Conservation (phyloP, 1,140 invertebrate species). For the Caligus rogercresseyi region DNA sequence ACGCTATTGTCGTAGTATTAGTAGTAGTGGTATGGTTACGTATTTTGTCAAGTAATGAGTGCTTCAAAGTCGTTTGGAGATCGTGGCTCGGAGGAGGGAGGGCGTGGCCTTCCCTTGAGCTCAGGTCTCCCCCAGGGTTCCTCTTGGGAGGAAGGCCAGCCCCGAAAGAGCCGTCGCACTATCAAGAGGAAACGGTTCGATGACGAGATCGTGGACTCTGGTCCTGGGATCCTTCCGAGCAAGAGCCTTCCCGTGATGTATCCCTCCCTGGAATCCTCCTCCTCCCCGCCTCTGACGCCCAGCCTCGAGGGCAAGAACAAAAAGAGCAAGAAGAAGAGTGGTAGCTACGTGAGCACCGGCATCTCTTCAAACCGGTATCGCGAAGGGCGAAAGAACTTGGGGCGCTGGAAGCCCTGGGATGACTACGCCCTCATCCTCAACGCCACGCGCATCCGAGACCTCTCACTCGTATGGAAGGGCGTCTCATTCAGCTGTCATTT, state of each 20-base stretch:
- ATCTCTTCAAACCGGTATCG: slow-evolving; percentile 25
- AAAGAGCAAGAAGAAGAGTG: slow-evolving; percentile 21
- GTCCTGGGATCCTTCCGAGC: slow-evolving; percentile 35
- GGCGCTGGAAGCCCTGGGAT: slow-evolving; percentile 90
- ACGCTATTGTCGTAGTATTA: too few relatives aligned
- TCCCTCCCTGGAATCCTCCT: slow-evolving; percentile 26
- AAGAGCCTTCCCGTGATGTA: background rate
- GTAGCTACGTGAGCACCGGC: slow-evolving; percentile 17
- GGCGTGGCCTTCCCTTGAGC: too few relatives aligned
- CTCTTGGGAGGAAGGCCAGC: background rate
- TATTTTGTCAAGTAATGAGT: too few relatives aligned
- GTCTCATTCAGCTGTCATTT: slow-evolving; percentile 92
- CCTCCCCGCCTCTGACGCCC: slow-evolving; percentile 25
- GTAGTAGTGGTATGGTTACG: too few relatives aligned
- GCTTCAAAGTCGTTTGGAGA: too few relatives aligned
- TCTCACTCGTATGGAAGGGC: slow-evolving; percentile 66
- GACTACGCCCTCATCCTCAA: slow-evolving; percentile 81
- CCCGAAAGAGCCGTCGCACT: slow-evolving; percentile 39
- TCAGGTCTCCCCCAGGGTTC: too few relatives aligned
- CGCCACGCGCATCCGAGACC: slow-evolving; percentile 78
- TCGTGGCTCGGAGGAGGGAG: too few relatives aligned
- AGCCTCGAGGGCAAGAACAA: background rate
- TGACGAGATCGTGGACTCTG: slow-evolving; percentile 83
- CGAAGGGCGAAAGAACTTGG: slow-evolving; percentile 55
- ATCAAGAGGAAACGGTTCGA: slow-evolving; percentile 91